Evolutionary conservation across 2,888 invertebrate genomes (phyloP).

Genomic region (Hydriomena furcata): DNA sequence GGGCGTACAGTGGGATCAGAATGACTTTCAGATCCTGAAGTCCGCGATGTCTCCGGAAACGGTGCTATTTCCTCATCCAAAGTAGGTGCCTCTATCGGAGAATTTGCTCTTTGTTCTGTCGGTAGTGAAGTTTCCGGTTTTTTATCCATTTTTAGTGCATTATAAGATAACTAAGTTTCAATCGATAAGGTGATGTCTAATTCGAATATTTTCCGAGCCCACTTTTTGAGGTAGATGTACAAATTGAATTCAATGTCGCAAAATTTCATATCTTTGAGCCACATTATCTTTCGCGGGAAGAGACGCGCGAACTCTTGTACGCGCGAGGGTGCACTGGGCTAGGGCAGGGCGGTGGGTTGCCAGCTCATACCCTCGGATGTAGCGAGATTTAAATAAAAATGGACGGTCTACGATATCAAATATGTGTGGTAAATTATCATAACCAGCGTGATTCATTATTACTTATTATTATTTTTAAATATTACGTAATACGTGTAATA

Average conservation of each 20-base stretch:
- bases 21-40: too few relatives aligned
- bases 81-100: too few relatives aligned
- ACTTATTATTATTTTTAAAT: too few relatives aligned
- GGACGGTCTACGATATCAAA: too few relatives aligned
- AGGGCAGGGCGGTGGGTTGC: constrained; percentile 6
- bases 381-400: background rate
- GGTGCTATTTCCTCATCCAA: too few relatives aligned
- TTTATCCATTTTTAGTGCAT: constrained; percentile 12
- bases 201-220: constrained; percentile 9
- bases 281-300: background rate
- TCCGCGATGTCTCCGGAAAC: too few relatives aligned
- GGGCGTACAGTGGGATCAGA: too few relatives aligned
- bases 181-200: background rate
- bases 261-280: constrained; percentile 7
- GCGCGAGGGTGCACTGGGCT: constrained; percentile 11
- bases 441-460: too few relatives aligned
- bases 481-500: too few relatives aligned
- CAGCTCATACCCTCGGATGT: background rate
- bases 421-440: too few relatives aligned
- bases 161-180: background rate
- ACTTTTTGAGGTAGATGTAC: constrained; percentile 11
- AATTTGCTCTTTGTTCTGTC: background rate
- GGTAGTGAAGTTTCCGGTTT: background rate
- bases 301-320: constrained; percentile 5
- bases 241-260: constrained; percentile 5